Conservation (phyloP, 2,797 vertebrate genomes). For the Scyliorhinus canicula region DNA sequence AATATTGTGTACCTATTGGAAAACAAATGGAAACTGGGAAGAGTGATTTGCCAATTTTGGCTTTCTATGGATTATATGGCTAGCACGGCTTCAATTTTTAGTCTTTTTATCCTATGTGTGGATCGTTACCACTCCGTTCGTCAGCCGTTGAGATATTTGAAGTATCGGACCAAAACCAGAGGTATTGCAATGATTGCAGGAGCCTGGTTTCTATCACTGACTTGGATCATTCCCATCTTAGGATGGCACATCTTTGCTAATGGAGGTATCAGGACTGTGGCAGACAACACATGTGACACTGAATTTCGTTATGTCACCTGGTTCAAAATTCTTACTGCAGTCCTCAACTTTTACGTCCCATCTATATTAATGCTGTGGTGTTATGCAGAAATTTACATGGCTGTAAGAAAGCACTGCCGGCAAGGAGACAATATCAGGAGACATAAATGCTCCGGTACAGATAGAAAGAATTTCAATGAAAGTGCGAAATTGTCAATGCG, state of each 20-base stretch:
- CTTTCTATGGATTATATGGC: constrained; percentile 95
- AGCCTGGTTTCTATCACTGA: constrained; percentile 79
- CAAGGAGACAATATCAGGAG: constrained; percentile 68
- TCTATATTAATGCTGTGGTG: constrained; percentile 87
- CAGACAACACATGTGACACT: constrained; percentile 74
- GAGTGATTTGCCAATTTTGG: constrained; percentile 82
- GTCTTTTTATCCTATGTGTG: constrained; percentile 82
- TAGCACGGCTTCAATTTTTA: constrained; percentile 92
- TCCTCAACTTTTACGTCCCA: constrained; percentile 89
- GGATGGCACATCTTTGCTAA: constrained; percentile 75
- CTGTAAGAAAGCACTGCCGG: constrained; percentile 73
- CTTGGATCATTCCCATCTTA: constrained; percentile 85
- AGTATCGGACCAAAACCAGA: constrained; percentile 75
- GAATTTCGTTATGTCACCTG: constrained; percentile 82
- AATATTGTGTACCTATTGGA: constrained; percentile 76
- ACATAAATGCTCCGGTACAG: constrained; percentile 48
- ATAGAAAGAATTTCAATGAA: constrained; percentile 51
- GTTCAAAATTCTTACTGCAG: constrained; percentile 85
- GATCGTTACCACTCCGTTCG: constrained; percentile 87
- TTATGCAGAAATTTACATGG: constrained; percentile 78
- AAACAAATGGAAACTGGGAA: constrained; percentile 68
- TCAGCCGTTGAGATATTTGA: constrained; percentile 80
- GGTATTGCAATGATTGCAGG: constrained; percentile 70
- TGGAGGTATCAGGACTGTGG: constrained; percentile 60
- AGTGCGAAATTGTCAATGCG: constrained; percentile 42